These are phyloP conservation scores for Brachyptera putata DNA, from an alignment of 2,888 invertebrate species.

Conservation along the genomic window DNA sequence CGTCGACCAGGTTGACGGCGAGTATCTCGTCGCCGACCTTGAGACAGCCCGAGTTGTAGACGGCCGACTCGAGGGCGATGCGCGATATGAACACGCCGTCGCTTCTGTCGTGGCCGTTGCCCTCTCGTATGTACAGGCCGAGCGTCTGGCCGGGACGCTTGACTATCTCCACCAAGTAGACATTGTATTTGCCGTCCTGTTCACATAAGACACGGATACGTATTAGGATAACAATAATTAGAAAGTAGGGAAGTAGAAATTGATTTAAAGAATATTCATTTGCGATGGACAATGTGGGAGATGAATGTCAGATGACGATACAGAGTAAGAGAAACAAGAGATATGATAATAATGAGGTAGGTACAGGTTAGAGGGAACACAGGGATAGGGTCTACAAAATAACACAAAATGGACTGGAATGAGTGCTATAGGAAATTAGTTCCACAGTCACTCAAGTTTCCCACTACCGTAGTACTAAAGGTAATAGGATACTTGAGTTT, in stretches of 20 bases:
- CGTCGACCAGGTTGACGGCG: conserved; percentile 96
- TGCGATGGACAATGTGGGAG: no score
- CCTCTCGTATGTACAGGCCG: conserved; percentile 96
- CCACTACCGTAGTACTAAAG: no score
- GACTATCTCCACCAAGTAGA: conserved; percentile 94
- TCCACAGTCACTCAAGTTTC: no score
- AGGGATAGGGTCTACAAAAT: no score
- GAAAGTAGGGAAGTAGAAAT: not conserved
- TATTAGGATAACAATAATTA: not conserved
- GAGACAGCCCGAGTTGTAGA: conserved; percentile 94
- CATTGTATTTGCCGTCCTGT: conserved; percentile 70
- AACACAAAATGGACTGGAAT: no score
- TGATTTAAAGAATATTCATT: no score
- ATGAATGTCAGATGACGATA: no score
- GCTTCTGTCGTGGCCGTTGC: conserved; percentile 92
- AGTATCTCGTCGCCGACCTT: conserved; percentile 98
- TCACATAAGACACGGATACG: conserved; percentile 34
- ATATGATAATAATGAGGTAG: no score
- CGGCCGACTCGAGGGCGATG: conserved; percentile 92
- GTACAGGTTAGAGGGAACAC: no score
- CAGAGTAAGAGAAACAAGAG: no score
- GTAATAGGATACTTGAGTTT: no score
- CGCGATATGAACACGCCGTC: conserved; percentile 98
- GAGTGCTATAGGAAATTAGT: no score
- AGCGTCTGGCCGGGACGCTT: conserved; percentile 98